Percentiles rank a stretch among this genome's conserved stretches.
Evolutionary conservation across 37 sponge, comb jelly and placozoan genomes (phyloP).

Genomic region (Halichondria panicea): DNA sequence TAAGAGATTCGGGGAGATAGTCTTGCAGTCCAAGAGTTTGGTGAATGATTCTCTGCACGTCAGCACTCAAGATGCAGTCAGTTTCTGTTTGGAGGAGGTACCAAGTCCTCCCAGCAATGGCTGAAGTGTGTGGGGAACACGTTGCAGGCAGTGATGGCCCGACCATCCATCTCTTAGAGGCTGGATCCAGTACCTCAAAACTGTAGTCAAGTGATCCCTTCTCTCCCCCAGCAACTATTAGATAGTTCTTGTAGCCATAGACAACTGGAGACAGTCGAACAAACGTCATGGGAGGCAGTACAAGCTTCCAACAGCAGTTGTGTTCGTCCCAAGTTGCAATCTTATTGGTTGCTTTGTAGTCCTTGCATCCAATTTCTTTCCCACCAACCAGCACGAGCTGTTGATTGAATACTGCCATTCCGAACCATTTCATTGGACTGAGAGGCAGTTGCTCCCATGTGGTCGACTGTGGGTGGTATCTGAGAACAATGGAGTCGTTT

Average conservation of each 20-base stretch:
- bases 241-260: slow-evolving; percentile 3
- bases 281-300: not conserved
- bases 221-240: slow-evolving; percentile 27
- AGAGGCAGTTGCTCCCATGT: slow-evolving; percentile 26
- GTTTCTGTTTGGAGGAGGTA: too few relatives aligned
- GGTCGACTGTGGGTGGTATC: slow-evolving; percentile 5
- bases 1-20: too few relatives aligned
- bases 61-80: too few relatives aligned
- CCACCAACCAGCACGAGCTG: slow-evolving; percentile 30
- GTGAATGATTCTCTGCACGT: too few relatives aligned
- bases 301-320: not conserved
- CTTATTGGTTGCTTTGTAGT: not conserved
- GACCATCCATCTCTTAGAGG: not conserved
- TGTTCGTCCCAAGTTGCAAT: not conserved
- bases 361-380: slow-evolving; percentile 2
- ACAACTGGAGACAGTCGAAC: not conserved
- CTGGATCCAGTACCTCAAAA: slow-evolving; percentile 26
- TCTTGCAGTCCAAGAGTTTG: too few relatives aligned
- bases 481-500: slow-evolving; percentile 6
- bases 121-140: slow-evolving; percentile 9
- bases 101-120: not conserved
- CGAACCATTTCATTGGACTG: slow-evolving; percentile 37
- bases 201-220: slow-evolving; percentile 16
- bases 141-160: slow-evolving; percentile 15
- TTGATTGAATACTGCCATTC: slow-evolving; percentile 10